Percentiles rank a stretch among this genome's conserved stretches.
phyloP scores from a whole-genome alignment of 2,113 vertebrate genomes.

The Petromus typicus region DNA sequence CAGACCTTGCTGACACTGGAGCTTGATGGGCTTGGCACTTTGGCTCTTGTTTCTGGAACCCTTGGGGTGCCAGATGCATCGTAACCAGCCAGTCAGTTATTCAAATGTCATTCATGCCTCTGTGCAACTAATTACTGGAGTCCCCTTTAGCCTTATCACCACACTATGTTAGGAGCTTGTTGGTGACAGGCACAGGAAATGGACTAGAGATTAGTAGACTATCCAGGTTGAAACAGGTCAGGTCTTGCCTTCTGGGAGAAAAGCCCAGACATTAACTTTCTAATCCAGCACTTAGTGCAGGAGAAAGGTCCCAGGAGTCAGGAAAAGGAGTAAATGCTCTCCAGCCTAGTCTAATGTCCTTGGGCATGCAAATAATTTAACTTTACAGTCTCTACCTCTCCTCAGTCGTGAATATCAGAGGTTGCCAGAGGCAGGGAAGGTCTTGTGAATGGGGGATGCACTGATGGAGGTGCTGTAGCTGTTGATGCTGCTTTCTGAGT shows the following conservation, averaged over 20 bases:
- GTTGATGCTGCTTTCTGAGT: background rate
- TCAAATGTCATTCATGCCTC: conserved; percentile 66
- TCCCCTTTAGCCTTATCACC: conserved; percentile 53
- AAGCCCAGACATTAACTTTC: conserved; percentile 19
- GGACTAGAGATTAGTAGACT: conserved; percentile 70
- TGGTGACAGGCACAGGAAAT: conserved; percentile 66
- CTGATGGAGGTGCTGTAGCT: background rate
- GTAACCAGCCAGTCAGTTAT: conserved; percentile 43
- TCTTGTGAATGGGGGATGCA: background rate
- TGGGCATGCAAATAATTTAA: background rate
- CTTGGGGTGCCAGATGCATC: conserved; percentile 73
- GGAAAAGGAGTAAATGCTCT: background rate
- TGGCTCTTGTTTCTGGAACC: conserved; percentile 23
- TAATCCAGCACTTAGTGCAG: background rate
- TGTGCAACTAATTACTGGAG: conserved; percentile 61
- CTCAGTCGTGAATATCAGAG: background rate
- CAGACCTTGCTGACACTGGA: conserved; percentile 63
- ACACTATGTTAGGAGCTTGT: conserved; percentile 64
- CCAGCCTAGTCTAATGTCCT: background rate
- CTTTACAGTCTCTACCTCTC: background rate
- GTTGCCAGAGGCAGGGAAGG: background rate
- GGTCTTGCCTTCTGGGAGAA: conserved; percentile 63
- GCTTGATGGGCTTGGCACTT: conserved; percentile 68
- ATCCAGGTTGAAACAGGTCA: conserved; percentile 67
- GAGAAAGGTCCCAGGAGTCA: background rate